A percentile compares a stretch with the other conserved stretches of the same genome.
These are phyloP conservation scores for Distichodus sexfasciatus DNA, from an alignment of 2,797 vertebrate genomes.

Conservation along the genomic window DNA sequence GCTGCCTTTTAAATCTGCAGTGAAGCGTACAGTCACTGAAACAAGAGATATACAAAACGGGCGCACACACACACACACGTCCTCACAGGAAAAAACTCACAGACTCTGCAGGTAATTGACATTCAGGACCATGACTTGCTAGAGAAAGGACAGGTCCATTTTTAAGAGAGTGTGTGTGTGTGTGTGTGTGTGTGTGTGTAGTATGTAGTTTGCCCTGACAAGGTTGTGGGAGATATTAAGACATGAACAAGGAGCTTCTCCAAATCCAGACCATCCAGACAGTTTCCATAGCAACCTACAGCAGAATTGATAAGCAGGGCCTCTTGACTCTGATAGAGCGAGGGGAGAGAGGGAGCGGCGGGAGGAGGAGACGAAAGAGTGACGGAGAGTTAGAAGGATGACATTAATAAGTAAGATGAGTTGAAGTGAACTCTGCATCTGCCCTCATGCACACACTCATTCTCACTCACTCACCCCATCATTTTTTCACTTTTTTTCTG, in stretches of 20 bases:
- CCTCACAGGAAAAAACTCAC: background rate
- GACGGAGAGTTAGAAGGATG: constrained; percentile 56
- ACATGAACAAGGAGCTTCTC: constrained; percentile 43
- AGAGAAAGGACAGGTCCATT: constrained; percentile 46
- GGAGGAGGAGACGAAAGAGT: constrained; percentile 25
- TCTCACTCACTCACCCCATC: constrained; percentile 33
- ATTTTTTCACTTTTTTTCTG: constrained; percentile 31
- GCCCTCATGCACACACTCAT: constrained; percentile 18
- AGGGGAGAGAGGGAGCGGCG: constrained; percentile 22
- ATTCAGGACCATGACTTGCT: constrained; percentile 13
- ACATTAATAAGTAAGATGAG: constrained; percentile 36
- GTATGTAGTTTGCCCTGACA: constrained; percentile 58
- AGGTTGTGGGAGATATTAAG: constrained; percentile 66
- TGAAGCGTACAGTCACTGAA: constrained; percentile 60
- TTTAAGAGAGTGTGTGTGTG: constrained; percentile 14
- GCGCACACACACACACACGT: constrained; percentile 21
- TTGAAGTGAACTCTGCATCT: constrained; percentile 19
- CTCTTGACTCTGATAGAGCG: constrained; percentile 58
- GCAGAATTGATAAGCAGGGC: constrained; percentile 69
- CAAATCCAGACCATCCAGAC: constrained; percentile 48
- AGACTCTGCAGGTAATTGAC: background rate
- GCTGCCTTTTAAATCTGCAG: constrained; percentile 61
- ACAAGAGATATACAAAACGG: constrained; percentile 44
- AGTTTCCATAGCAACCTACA: constrained; percentile 72
- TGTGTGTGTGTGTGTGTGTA: constrained; percentile 29